These are phyloP conservation scores for Entelurus aequoreus DNA, from an alignment of 2,113 vertebrate genomes.

Conservation along the genomic window DNA sequence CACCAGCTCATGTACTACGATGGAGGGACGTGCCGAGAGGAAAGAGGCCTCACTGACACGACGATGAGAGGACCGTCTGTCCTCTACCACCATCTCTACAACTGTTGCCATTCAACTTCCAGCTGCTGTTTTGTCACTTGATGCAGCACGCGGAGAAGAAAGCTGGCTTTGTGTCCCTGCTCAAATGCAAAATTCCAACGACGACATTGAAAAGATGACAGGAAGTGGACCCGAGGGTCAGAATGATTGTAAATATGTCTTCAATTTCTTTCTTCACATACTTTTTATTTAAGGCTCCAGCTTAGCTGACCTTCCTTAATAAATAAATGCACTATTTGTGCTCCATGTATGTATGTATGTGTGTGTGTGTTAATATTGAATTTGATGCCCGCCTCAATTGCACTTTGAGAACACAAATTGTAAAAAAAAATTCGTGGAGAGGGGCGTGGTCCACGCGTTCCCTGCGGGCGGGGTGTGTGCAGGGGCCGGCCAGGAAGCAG, in stretches of 20 bases:
- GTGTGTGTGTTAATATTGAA: background rate
- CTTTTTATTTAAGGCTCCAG: slow-evolving; percentile 15
- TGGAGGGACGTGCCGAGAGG: slow-evolving; percentile 12
- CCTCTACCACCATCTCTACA: slow-evolving; percentile 9
- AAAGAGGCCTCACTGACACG: slow-evolving; percentile 11
- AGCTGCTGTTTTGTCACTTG: slow-evolving; percentile 32
- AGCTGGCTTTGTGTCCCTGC: slow-evolving; percentile 8
- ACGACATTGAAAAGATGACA: background rate
- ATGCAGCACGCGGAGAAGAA: slow-evolving; percentile 30
- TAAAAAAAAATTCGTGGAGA: no score
- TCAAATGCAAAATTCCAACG: slow-evolving; percentile 6
- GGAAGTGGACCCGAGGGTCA: background rate
- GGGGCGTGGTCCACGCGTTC: no score
- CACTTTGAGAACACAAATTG: no score
- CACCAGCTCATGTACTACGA: slow-evolving; percentile 22
- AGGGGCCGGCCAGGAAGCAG: no score
- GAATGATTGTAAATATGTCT: slow-evolving; percentile 30
- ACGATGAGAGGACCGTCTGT: slow-evolving; percentile 18
- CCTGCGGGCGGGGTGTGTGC: no score
- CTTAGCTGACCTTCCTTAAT: slow-evolving; percentile 22
- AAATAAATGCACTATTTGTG: slow-evolving; percentile 30
- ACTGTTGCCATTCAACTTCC: slow-evolving; percentile 17
- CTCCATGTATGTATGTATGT: background rate
- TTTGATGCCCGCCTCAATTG: background rate
- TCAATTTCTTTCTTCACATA: slow-evolving; percentile 19